Evolutionary conservation across 2,888 invertebrate species (phyloP).

Genomic region (Volucella bombylans): DNA sequence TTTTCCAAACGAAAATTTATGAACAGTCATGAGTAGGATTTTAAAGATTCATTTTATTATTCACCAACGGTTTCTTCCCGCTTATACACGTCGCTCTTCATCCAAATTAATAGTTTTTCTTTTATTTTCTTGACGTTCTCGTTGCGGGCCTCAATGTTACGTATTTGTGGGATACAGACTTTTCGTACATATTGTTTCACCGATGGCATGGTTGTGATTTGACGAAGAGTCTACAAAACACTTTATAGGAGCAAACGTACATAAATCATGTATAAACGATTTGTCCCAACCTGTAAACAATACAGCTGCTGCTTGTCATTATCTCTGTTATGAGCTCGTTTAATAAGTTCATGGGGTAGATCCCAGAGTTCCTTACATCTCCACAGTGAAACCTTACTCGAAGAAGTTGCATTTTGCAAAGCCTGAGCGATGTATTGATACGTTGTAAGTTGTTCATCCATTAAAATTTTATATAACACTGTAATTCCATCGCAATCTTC

Average conservation of each 20-base stretch:
- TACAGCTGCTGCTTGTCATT: conserved; percentile 78
- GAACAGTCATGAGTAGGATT: too few species aligned
- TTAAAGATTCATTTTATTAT: too few species aligned
- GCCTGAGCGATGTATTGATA: conserved; percentile 77
- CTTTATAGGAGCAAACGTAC: not conserved
- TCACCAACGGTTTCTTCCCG: conserved; percentile 82
- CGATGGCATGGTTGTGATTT: conserved; percentile 79
- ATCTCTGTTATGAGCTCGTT: conserved; percentile 73
- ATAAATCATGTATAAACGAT: not conserved
- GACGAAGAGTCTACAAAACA: conserved; percentile 76
- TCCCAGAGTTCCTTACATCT: conserved; percentile 78
- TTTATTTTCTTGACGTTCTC: conserved; percentile 36
- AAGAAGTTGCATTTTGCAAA: conserved; percentile 76
- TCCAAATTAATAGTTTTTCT: conserved; percentile 22
- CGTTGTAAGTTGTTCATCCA: conserved; percentile 66
- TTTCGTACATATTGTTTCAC: conserved; percentile 78
- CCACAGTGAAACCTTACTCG: conserved; percentile 76
- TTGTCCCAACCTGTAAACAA: conserved; percentile 76
- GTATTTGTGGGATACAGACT: conserved; percentile 76
- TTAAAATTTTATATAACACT: conserved; percentile 76
- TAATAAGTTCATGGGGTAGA: conserved; percentile 77
- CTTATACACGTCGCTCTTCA: conserved; percentile 25
- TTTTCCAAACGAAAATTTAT: too few species aligned
- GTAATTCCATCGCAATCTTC: conserved; percentile 77
- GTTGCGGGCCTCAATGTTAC: conserved; percentile 75